A percentile compares a stretch with the other conserved stretches of the same genome.
phyloP scores from a whole-genome alignment of 64 coral and sea anemone species.

The Astreopora myriophthalma region DNA sequence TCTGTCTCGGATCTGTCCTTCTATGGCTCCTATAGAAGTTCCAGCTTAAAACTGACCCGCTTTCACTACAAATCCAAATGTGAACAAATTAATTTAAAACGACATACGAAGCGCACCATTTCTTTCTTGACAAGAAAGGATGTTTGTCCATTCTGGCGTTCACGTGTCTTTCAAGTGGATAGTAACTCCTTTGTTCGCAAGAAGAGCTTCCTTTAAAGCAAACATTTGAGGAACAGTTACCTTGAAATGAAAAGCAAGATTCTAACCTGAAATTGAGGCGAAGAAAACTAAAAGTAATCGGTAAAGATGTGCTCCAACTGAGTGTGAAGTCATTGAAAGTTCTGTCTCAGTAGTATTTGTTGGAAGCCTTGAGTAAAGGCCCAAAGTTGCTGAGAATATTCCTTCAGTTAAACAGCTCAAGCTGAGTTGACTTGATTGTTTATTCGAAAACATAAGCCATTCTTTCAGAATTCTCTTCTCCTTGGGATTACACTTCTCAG shows the following conservation, averaged over 20 bases:
- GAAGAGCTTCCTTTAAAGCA: no score
- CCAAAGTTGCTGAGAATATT: no score
- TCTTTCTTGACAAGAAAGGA: not conserved
- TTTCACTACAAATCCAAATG: not conserved
- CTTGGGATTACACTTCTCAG: no score
- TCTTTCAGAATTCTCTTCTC: no score
- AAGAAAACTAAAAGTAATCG: not conserved
- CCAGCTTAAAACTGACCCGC: not conserved
- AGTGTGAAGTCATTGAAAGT: not conserved
- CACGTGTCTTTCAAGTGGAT: no score
- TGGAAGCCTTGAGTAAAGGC: no score
- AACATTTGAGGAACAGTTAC: not conserved
- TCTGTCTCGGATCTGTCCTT: no score
- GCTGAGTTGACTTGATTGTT: no score
- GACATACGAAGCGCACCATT: not conserved
- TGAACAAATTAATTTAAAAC: not conserved
- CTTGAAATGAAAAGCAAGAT: not conserved
- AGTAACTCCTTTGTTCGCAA: no score
- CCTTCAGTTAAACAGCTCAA: no score
- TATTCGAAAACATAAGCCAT: no score
- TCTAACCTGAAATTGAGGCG: not conserved
- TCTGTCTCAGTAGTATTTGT: not conserved
- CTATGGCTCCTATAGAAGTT: not conserved
- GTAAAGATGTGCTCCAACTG: not conserved
- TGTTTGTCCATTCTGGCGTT: not conserved